Conservation (phyloP, 2,797 vertebrate species). For the Cyclura pinguis region DNA sequence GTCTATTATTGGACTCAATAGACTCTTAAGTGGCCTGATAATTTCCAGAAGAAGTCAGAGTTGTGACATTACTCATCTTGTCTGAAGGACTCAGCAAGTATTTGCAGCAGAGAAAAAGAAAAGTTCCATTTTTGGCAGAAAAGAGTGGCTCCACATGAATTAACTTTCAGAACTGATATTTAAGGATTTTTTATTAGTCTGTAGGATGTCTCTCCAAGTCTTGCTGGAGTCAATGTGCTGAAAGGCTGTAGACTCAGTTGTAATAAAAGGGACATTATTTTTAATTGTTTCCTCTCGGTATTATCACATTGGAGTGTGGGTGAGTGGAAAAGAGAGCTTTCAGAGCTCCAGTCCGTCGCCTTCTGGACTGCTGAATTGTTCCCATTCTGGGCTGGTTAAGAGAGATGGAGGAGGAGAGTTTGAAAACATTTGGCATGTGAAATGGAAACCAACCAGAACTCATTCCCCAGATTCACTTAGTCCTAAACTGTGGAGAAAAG, state of each 20-base stretch:
- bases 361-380: not conserved
- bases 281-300: conserved; percentile 59
- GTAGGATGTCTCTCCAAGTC: conserved; percentile 61
- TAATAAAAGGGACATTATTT: conserved; percentile 61
- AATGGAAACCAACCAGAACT: not conserved
- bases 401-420: not conserved
- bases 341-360: conserved; percentile 1
- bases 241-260: conserved; percentile 34
- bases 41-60: conserved; percentile 65
- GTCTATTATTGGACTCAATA: conserved; percentile 59
- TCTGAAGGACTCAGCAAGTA: conserved; percentile 57
- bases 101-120: conserved; percentile 45
- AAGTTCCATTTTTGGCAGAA: conserved; percentile 51
- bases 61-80: conserved; percentile 16
- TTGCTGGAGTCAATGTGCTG: conserved; percentile 63
- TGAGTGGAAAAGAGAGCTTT: conserved; percentile 26
- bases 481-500: not conserved
- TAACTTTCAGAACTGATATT: conserved; percentile 66
- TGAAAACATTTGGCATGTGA: not conserved
- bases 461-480: not conserved
- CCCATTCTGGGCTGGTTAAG: not conserved
- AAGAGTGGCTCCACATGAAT: conserved; percentile 58
- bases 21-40: conserved; percentile 51
- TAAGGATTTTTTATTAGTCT: conserved; percentile 67
- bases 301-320: conserved; percentile 34